A percentile compares a stretch with the other conserved stretches of the same genome.
phyloP scores from a whole-genome alignment of 2,797 vertebrate species.

The Alfaro cultratus region DNA sequence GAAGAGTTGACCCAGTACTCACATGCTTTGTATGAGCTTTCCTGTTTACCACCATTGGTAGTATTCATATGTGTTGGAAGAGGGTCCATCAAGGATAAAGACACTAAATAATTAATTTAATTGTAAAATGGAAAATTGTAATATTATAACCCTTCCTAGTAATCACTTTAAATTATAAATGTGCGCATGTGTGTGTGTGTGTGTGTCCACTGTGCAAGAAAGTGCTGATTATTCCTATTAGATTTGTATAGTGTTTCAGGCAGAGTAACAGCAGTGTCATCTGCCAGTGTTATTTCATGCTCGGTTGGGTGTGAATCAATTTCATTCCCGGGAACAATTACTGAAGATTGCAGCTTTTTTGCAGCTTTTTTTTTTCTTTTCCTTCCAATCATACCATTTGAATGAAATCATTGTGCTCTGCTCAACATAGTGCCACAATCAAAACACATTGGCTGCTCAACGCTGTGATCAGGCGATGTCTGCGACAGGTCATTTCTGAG shows the following conservation, averaged over 20 bases:
- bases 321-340: slow-evolving; percentile 86
- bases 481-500: slow-evolving; percentile 50
- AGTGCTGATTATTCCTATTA: slow-evolving; percentile 82
- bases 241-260: slow-evolving; percentile 79
- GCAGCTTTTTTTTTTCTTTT: slow-evolving; percentile 37
- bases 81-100: slow-evolving; percentile 15
- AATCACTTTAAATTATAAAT: slow-evolving; percentile 36
- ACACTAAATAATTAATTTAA: slow-evolving; percentile 20
- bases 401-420: slow-evolving; percentile 76
- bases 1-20: background rate
- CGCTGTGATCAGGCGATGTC: slow-evolving; percentile 50
- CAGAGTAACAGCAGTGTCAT: slow-evolving; percentile 82
- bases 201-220: slow-evolving; percentile 58
- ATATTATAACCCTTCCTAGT: slow-evolving; percentile 44
- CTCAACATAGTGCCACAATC: slow-evolving; percentile 60
- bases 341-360: slow-evolving; percentile 72
- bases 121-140: slow-evolving; percentile 17
- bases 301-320: slow-evolving; percentile 85
- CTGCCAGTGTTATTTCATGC: slow-evolving; percentile 87
- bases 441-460: slow-evolving; percentile 68
- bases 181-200: background rate
- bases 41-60: background rate
- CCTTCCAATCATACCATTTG: slow-evolving; percentile 79
- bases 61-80: background rate
- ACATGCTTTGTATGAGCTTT: background rate